These are phyloP conservation scores for Cheilosia soror DNA, from an alignment of 2,888 invertebrate species.

Conservation along the genomic window DNA sequence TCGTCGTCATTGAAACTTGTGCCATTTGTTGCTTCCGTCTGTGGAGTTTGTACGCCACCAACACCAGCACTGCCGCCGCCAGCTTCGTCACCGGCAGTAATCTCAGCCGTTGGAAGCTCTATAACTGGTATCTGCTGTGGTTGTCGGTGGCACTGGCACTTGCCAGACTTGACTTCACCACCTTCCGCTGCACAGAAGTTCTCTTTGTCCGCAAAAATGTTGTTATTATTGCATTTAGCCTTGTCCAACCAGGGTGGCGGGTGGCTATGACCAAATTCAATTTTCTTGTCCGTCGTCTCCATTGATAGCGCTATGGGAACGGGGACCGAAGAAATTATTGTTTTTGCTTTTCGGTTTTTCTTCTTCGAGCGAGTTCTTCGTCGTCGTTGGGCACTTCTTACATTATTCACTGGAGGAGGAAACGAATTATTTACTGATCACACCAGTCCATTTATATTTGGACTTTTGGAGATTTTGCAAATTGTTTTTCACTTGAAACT, in stretches of 20 bases:
- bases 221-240: slow-evolving; percentile 66
- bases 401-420: slow-evolving; percentile 35
- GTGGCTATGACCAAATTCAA: slow-evolving; percentile 54
- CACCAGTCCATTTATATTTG: slow-evolving; percentile 19
- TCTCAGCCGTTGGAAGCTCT: slow-evolving; percentile 70
- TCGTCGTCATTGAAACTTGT: slow-evolving; percentile 54
- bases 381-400: slow-evolving; percentile 7
- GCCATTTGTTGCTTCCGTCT: slow-evolving; percentile 61
- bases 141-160: slow-evolving; percentile 57
- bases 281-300: slow-evolving; percentile 62
- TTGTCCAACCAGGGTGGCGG: slow-evolving; percentile 65
- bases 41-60: slow-evolving; percentile 3
- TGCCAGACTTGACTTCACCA: slow-evolving; percentile 38
- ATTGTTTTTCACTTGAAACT: slow-evolving; percentile 12
- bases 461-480: background rate
- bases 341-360: slow-evolving; percentile 46
- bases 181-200: slow-evolving; percentile 38
- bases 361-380: background rate
- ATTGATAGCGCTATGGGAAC: slow-evolving; percentile 23
- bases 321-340: slow-evolving; percentile 1
- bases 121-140: slow-evolving; percentile 66
- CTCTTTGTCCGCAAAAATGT: slow-evolving; percentile 61
- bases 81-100: slow-evolving; percentile 45
- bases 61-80: slow-evolving; percentile 20
- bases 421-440: slow-evolving; percentile 32